Base-by-base conservation (phyloP, 1,140 invertebrate species). In the Zophobas morio region DNA sequence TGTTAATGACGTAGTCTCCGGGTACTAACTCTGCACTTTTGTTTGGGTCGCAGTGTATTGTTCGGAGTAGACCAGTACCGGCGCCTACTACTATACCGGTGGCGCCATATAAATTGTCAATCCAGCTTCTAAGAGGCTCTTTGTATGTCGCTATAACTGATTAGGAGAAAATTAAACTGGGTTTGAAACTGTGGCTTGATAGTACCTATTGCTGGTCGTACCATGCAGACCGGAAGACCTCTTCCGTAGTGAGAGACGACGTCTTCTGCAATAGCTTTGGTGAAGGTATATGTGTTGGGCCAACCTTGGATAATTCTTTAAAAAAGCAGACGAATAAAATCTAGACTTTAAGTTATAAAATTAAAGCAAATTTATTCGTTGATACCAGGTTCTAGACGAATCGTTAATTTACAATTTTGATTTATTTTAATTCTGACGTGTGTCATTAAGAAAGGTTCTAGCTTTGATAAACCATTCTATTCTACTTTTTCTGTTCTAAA, bases 51-150 rank as follows among this genome's bases (percentile, higher is more conserved):
- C 89, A 88, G 42, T 89, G 86, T 78, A 93, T 85, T 6, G 89
- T 89, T 74, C 91, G 87, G 20, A 94, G 80, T 1, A 94, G 78
- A 2, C 93, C 93, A 75, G 91, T 89, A 5, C 91, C 91, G 51
- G 84, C 86, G 2, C 87, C 90, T 1, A 87, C 84, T 1, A 90
- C 73, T 1, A 88, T 83, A 5, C 90, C 93, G 66, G 91, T 93
- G 37, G 93, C 90, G 37, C 93, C 93, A 85, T 93, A 94, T 60
- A 93, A 86, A 85, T 95, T 95, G 83, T 95, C 94, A 47, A 93
- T 90, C 94, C 94, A 96, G 8, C 93, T 92, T 1, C 83, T 79
- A 8, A 89, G 72, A 37, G 90, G 90, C 81, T 90, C 89, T 71
- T 84, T 83, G 60, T 87, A 88, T 2, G 88, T 88, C 0, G 89